Evolutionary conservation across 2,113 vertebrate species (phyloP).

Genomic region (Oreochromis spilurus): DNA sequence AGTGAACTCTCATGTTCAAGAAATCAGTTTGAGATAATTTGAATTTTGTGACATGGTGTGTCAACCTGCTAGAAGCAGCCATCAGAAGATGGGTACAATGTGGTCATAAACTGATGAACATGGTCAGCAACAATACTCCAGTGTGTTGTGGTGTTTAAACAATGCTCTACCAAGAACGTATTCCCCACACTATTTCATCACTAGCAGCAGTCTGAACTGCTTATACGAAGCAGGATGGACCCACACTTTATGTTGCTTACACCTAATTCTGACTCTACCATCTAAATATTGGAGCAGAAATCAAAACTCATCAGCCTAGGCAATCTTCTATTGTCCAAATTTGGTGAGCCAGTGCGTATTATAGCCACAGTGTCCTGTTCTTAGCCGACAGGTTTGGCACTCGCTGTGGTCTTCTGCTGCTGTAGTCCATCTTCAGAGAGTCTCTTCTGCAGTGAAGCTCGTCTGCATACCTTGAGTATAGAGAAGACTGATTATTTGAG

Average conservation of each 20-base stretch:
- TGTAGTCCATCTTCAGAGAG: background rate
- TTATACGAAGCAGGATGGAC: background rate
- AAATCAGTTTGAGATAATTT: background rate
- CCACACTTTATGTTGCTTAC: background rate
- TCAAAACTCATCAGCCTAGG: background rate
- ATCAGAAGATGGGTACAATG: background rate
- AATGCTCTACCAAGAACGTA: background rate
- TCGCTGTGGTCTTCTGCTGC: background rate
- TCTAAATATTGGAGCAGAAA: background rate
- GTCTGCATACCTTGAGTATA: background rate
- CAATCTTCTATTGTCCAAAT: background rate
- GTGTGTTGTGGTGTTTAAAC: background rate
- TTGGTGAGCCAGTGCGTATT: background rate
- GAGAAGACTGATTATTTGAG: background rate
- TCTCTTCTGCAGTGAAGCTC: background rate
- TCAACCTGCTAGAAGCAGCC: background rate
- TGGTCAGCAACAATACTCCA: background rate
- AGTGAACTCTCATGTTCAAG: background rate
- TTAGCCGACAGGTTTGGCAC: background rate
- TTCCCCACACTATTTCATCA: background rate
- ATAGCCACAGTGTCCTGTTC: background rate
- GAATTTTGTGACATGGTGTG: background rate
- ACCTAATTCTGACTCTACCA: background rate
- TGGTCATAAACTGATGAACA: background rate
- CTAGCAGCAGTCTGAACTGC: background rate